Evolutionary conservation across 2,888 invertebrate genomes (phyloP).

Genomic region (Gymnosoma rotundatum): DNA sequence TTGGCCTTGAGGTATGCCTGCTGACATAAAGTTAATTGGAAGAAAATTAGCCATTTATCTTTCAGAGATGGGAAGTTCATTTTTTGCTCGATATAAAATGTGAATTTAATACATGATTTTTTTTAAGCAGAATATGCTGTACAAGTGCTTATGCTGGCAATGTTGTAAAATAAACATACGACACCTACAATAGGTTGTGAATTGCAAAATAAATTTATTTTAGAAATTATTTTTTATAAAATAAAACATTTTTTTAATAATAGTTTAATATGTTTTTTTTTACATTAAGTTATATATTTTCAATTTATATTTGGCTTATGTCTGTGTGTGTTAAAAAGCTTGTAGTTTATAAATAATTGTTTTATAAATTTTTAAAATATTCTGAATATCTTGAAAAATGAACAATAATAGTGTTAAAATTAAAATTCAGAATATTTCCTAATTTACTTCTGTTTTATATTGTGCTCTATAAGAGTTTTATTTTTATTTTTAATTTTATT

Average conservation of each 20-base stretch:
- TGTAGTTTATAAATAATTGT: constrained; percentile 25
- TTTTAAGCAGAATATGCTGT: no score
- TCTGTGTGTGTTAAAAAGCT: constrained; percentile 63
- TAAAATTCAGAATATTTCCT: constrained; percentile 36
- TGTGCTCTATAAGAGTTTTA: constrained; percentile 64
- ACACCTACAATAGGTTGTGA: neutral
- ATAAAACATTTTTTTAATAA: neutral
- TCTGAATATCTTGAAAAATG: constrained; percentile 31
- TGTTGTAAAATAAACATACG: neutral
- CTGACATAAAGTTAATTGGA: no score
- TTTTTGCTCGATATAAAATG: no score
- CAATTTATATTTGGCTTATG: constrained; percentile 67
- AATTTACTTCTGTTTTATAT: constrained; percentile 34
- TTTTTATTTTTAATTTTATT: constrained; percentile 42
- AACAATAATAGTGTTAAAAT: neutral
- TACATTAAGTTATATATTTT: constrained; percentile 13
- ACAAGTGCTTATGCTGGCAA: no score
- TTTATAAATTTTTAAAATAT: neutral
- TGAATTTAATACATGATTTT: no score
- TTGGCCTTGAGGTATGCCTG: no score
- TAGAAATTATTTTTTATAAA: neutral
- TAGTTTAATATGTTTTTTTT: constrained; percentile 3
- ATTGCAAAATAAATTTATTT: neutral
- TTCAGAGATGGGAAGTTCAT: no score
- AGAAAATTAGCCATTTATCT: no score